Evolutionary conservation across 2,888 invertebrate species (phyloP).

Genomic region (Lochmaea capreae): DNA sequence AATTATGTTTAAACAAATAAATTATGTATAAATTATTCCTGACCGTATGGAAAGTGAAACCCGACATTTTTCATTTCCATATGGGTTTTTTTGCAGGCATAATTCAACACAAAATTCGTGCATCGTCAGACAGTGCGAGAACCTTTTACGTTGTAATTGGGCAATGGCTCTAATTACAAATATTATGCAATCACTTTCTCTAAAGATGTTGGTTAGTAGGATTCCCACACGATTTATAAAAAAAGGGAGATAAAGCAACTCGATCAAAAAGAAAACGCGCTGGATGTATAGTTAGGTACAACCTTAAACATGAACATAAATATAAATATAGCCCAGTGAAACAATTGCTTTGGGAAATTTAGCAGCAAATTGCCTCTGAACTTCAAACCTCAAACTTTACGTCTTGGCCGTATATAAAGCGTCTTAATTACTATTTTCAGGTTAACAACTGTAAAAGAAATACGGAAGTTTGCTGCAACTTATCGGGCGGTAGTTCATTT

Average conservation of each 20-base stretch:
- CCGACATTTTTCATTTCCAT: neutral
- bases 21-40: no score
- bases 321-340: neutral
- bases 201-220: neutral
- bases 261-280: neutral
- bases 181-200: slow-evolving; percentile 14
- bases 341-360: neutral
- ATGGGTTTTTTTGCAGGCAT: neutral
- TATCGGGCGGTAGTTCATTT: slow-evolving; percentile 33
- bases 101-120: neutral
- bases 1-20: neutral
- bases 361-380: no score
- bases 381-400: no score
- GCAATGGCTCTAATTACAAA: slow-evolving; percentile 2
- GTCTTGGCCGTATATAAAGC: neutral
- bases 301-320: slow-evolving; percentile 1
- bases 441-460: slow-evolving; percentile 37
- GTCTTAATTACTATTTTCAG: neutral
- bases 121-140: neutral
- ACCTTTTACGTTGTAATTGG: neutral
- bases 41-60: neutral
- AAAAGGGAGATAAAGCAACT: neutral
- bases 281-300: neutral
- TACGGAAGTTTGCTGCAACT: slow-evolving; percentile 52
- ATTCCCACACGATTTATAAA: slow-evolving; percentile 2